phyloP scores from a whole-genome alignment of 2,797 vertebrate genomes.

The Hipposideros larvatus region DNA sequence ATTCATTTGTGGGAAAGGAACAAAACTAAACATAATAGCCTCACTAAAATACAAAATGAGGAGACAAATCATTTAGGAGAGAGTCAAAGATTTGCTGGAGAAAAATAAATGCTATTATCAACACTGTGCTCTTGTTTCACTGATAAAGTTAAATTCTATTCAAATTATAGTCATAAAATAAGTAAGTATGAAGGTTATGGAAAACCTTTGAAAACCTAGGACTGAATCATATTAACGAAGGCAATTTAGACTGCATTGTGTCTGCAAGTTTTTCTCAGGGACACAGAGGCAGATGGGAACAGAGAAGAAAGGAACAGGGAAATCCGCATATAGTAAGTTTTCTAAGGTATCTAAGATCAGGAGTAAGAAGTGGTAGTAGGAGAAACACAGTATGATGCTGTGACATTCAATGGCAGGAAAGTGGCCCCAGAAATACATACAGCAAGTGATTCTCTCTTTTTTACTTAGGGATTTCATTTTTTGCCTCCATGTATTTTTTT shows the following conservation, averaged over 20 bases:
- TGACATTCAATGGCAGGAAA: not conserved
- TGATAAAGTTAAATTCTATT: not conserved
- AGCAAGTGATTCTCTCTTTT: not conserved
- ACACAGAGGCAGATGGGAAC: not conserved
- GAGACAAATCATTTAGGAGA: not conserved
- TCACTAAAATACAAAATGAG: conserved; percentile 24
- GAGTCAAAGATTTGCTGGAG: not conserved
- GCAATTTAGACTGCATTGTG: not conserved
- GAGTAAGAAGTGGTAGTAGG: not conserved
- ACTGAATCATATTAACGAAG: not conserved
- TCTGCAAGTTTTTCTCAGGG: not conserved
- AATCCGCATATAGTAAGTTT: not conserved
- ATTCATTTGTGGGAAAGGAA: not conserved
- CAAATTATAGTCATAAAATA: not conserved
- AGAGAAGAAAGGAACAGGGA: not conserved
- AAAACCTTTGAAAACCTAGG: not conserved
- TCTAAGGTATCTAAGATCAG: not conserved
- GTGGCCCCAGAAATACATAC: not conserved
- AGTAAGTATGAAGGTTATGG: not conserved
- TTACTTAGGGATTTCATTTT: not conserved
- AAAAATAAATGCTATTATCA: conserved; percentile 40
- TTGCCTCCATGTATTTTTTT: not conserved
- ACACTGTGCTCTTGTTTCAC: not conserved
- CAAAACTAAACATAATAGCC: not conserved
- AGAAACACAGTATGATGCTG: not conserved